Evolutionary conservation across 2,113 vertebrate species (phyloP), one percentile per base, ranked within the genome.

Genomic region (Penelope pileata): DNA sequence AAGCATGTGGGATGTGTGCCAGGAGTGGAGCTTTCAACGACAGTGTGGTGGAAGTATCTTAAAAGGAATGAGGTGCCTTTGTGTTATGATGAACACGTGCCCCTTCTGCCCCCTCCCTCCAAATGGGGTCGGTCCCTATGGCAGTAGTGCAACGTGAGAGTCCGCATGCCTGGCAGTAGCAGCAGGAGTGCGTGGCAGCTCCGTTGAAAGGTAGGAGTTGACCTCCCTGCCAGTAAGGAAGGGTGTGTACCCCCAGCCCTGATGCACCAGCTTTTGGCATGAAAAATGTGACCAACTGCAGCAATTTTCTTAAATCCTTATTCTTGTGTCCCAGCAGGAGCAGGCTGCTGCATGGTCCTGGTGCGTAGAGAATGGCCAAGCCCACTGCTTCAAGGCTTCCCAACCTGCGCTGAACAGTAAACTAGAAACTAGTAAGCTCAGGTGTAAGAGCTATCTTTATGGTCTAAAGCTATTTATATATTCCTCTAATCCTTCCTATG

Each of bases 401-500:
- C 66, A 48, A 14, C 45, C n/a, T 34, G 10, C 87, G 42, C 19
- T 50, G 32, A 87, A 42, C n/a, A 76, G 45, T 59, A 26, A 47
- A 68, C 69, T 72, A 36, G 66, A 84, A 94, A 42, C 45, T 30
- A 30, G 56, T 43, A 59, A 92, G 22, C 50, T 50, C 45, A 80
- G 67, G 58, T 95, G 17, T 42, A 66, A 50, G 75, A 66, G 54
- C 70, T 93, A 30, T 85, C 90, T 58, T 83, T 69, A 36, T 1
- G 2, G 27, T 50, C 47, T 72, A 48, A 47, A 59, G 56, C 80
- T 96, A 85, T 93, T 95, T 95, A 91, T 94, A 21, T 53, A 53
- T 48, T 60, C 8, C 14, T 43, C 76, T 96, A 93, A 93, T 93
- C 89, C 91, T 92, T 80, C 72, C 87, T 83, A 40, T 36, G 23